These are phyloP conservation scores for Salmo trutta DNA, from an alignment of 2,797 vertebrate species.

Conservation along the genomic window DNA sequence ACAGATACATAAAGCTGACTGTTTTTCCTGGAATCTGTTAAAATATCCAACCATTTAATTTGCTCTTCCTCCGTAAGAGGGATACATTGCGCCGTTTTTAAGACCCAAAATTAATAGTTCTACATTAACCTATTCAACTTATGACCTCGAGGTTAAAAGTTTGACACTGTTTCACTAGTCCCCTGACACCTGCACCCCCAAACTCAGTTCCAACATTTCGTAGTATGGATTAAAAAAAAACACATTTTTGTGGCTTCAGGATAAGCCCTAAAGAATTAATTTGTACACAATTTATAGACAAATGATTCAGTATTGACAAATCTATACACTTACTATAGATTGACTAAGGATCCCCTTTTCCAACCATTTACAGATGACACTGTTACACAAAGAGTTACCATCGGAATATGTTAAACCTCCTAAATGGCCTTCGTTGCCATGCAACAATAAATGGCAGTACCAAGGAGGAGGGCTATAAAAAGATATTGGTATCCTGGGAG, in stretches of 20 bases:
- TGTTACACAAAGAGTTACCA: constrained; percentile 28
- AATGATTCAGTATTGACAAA: too few species aligned
- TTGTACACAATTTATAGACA: too few species aligned
- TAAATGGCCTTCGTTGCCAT: constrained; percentile 48
- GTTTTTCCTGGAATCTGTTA: constrained; percentile 6
- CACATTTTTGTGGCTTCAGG: neutral
- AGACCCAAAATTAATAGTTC: neutral
- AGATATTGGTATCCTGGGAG: constrained; percentile 31
- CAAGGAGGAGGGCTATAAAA: constrained; percentile 16
- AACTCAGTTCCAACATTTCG: neutral
- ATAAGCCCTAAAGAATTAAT: neutral
- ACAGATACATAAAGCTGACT: constrained; percentile 1
- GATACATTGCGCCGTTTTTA: constrained; percentile 4
- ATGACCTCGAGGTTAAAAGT: constrained; percentile 14
- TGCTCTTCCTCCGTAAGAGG: neutral
- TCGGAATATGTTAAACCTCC: constrained; percentile 27
- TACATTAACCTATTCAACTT: constrained; percentile 11
- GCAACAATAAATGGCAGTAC: constrained; percentile 44
- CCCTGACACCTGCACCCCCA: neutral
- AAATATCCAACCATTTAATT: neutral
- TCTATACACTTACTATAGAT: too few species aligned
- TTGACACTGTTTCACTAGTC: neutral
- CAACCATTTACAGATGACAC: constrained; percentile 17
- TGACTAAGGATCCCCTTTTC: neutral
- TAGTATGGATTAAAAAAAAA: neutral